Base-by-base conservation (phyloP, 1,140 invertebrate genomes). In the Lepidurus arcticus region DNA sequence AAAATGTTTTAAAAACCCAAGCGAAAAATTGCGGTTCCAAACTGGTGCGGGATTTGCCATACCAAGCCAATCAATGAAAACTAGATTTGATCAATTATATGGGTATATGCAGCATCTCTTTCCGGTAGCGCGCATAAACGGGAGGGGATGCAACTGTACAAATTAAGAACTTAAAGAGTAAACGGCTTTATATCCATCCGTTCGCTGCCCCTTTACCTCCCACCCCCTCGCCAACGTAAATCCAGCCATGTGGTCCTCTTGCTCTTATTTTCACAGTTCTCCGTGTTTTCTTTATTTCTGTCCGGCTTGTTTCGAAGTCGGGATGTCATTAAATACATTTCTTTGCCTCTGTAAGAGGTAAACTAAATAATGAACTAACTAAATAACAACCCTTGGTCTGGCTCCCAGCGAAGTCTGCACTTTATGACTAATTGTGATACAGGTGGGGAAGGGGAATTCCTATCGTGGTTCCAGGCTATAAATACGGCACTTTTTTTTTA, bases 271-370 rank as follows among this genome's bases (percentile, higher is more conserved):
- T 65, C 53, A 16, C 53, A 65, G 13, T 65, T 65, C 53, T 65
- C 53, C 53, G 53, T 65, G 53, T 65, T 65, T 65, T 65, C 53
- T 65, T 34, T 65, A 65, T 65, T 65, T 65, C 21, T 65, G 45
- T 65, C 53, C 16, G 53, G 16, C 21, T 65, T 21, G 13, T 65
- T 65, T 16, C 53, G 0, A 65, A 65, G 53, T 21, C 53, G 53
- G 13, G n/a, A 13, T 65, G 53, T 65, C 53, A 65, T 7, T 65
- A 65, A 65, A 65, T 65, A 65, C 53, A 65, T 65, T 65, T 65
- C 34, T 65, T 65, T 21, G 53, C 53, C 53, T 65, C 53, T 65
- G 7, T 7, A 16, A 21, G 53, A 65, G 53, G 53, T 21, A 13
- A 65, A 47, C 16, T 65, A 65, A 65, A 21, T n/a, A 16, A 65